Conservation (phyloP, 2,888 invertebrate species). For the Philonicus albiceps region DNA sequence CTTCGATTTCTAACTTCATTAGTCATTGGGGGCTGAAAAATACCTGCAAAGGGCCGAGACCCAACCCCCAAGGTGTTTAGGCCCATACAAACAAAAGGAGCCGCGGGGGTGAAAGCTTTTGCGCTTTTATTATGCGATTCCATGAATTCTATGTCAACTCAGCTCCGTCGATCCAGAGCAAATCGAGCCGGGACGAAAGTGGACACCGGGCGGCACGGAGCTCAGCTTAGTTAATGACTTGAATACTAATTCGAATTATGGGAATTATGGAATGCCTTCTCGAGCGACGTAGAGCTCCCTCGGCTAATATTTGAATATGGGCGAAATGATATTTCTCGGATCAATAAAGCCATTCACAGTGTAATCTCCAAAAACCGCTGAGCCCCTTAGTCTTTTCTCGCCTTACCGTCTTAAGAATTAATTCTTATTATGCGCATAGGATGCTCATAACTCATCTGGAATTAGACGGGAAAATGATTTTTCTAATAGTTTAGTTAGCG, state of each 20-base stretch:
- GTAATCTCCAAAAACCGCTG: not conserved
- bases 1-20: constrained; percentile 34
- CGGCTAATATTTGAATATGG: constrained; percentile 17
- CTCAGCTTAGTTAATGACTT: constrained; percentile 2
- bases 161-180: not conserved
- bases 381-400: not conserved
- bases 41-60: not conserved
- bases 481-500: not conserved
- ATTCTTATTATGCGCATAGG: not conserved
- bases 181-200: not conserved
- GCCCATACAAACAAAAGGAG: not conserved
- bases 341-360: not conserved
- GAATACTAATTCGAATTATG: constrained; percentile 21
- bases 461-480: not conserved
- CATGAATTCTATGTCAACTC: constrained; percentile 20
- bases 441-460: not conserved
- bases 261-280: not conserved
- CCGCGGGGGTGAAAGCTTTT: not conserved
- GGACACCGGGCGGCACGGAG: not conserved
- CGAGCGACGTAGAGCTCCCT: not conserved
- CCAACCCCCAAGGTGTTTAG: not conserved
- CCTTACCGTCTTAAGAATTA: not conserved
- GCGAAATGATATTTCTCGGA: not conserved
- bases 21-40: constrained; percentile 24
- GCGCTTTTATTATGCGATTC: constrained; percentile 19